Evolutionary conservation across 2,113 vertebrate species (phyloP), one percentile per base, ranked within the genome.

Genomic region (Casuarius casuarius): DNA sequence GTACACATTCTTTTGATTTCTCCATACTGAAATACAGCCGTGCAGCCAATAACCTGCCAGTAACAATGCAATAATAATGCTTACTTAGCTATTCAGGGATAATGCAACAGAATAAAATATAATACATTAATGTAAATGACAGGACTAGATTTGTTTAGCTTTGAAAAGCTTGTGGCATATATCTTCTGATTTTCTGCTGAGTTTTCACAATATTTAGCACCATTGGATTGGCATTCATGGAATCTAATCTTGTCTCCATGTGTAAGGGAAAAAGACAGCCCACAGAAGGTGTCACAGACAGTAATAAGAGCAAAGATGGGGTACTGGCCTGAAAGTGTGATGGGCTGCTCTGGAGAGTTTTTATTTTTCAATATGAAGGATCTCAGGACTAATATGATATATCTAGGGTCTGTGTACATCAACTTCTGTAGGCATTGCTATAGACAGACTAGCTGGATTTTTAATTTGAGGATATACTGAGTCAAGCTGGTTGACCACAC

Each of bases 51-150:
- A 76, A 73, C 75, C 89, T 90, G 25, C 54, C 56, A 56, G 78
- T 83, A 83, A 83, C 46, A 94, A 38, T 62, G 63, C 16, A 78
- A 46, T 84, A 72, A 46, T 9, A 76, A 1, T 2, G 21, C 18
- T 82, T 78, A 44, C 62, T 87, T 61, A 71, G 40, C 13, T 4
- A 12, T 58, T 94, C 22, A 70, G 71, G 46, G 40, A 62, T 79
- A 92, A 91, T 66, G 77, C 52, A 87, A 44, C 44, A 91, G 44
- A 91, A 85, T 80, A 85, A 91, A 93, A 96, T 63, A 73, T 10
- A n/a, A 72, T 23, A 38, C 19, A 52, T 72, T 66, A 70, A 42
- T 12, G 73, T 70, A 87, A 84, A 62, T 3, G 12, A 8, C 31
- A 74, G 49, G 29, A 80, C 42, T 78, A 65, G 9, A 56, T 61